Percentiles rank a stretch among this genome's conserved stretches.
Conservation (phyloP, 1,140 invertebrate species). For the Plutomurus gul region DNA sequence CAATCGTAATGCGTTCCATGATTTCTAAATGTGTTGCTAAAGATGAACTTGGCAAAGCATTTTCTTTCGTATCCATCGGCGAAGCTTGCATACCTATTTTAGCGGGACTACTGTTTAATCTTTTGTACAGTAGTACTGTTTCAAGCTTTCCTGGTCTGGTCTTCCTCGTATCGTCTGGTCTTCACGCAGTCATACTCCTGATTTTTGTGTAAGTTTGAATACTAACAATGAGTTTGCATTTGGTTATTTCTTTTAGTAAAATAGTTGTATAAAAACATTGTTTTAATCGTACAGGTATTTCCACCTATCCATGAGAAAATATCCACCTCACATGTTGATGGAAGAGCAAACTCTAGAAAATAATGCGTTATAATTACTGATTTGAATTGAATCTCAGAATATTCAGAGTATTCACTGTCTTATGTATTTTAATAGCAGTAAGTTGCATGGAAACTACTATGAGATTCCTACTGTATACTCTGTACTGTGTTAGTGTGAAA, state of each 20-base stretch:
- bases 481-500: too few relatives aligned
- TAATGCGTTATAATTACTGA: conserved; percentile 22
- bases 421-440: too few relatives aligned
- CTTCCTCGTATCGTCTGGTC: conserved; percentile 25
- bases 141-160: conserved; percentile 32
- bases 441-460: too few relatives aligned
- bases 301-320: conserved; percentile 28
- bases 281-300: conserved; percentile 36
- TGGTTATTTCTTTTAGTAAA: not conserved
- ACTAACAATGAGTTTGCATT: too few relatives aligned
- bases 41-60: conserved; percentile 47
- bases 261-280: not conserved
- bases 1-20: conserved; percentile 46
- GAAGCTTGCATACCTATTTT: conserved; percentile 46
- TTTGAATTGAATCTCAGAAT: too few relatives aligned
- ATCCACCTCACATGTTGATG: conserved; percentile 6
- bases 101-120: conserved; percentile 32
- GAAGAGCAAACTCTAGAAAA: conserved; percentile 27
- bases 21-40: conserved; percentile 48
- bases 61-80: conserved; percentile 46
- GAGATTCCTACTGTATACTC: too few relatives aligned
- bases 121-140: conserved; percentile 18
- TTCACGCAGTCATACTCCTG: conserved; percentile 34
- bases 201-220: conserved; percentile 46
- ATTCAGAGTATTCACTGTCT: too few relatives aligned